Base-by-base conservation (phyloP, 2,113 vertebrate species). In the Thymallus thymallus region DNA sequence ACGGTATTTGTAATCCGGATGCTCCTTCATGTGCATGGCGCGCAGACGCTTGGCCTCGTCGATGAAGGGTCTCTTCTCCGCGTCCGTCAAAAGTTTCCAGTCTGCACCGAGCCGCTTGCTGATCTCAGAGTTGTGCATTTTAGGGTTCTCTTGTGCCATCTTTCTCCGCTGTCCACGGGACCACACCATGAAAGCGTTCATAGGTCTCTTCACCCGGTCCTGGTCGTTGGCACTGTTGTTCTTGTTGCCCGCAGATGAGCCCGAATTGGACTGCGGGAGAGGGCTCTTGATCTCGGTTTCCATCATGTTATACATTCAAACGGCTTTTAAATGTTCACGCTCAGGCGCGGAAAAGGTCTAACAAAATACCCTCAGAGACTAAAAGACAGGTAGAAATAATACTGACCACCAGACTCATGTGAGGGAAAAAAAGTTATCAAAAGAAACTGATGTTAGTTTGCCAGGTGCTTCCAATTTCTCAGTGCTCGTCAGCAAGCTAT, bases 131-230 rank as follows among this genome's bases (percentile, higher is more conserved):
- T 99, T 99, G 94, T 99, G 98, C 98, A 99, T 99, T 79, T 99
- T 99, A 66, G 98, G 98, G 74, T 99, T 99, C 84, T 99, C 97
- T 83, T 98, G 95, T 18, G 98, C 98, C 98, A 99, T 99, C 90
- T 99, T 99, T 80, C 97, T 91, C 76, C 98, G 91, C 90, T 99
- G 97, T 0, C 96, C 98, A 13, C 97, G 91, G 26, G 98, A 99
- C 98, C 97, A 99, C 29, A 99, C 97, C 98, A 99, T 99, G 93
- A 99, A 99, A 1, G 98, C 97, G 85, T 99, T 99, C 98, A 99
- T 99, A 83, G 98, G 98, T 1, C 97, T 89, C 87, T 99, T 99
- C 56, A 99, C 97, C 0, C 96, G 94, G 90, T 99, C 97, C 90
- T 95, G 96, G 76, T 98, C 96, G 75, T 88, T 93, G 20, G 89